phyloP scores from a whole-genome alignment of 64 coral and sea anemone genomes.

The Dendrophyllia cribrosa region DNA sequence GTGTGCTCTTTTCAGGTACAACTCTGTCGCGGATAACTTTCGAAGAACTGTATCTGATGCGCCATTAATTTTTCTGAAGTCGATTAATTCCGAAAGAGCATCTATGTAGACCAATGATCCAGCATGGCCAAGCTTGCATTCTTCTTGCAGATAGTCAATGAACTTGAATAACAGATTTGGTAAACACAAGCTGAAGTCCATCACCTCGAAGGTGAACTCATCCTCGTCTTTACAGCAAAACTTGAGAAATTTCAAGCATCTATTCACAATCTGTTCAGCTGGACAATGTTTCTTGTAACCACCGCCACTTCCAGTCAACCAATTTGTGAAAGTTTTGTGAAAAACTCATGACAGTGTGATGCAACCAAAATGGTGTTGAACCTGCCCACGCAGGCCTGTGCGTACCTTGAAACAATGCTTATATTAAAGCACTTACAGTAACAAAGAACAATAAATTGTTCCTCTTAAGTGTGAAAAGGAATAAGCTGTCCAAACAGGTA shows the following conservation, averaged over 20 bases:
- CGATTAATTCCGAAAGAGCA: constrained; percentile 9
- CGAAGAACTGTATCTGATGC: constrained; percentile 16
- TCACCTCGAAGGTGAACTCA: constrained; percentile 5
- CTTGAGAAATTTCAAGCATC: constrained; percentile 11
- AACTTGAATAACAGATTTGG: constrained; percentile 35
- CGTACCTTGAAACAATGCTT: no score
- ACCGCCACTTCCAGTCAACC: neutral
- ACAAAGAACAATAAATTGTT: no score
- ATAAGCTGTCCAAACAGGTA: no score
- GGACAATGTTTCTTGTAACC: constrained; percentile 3
- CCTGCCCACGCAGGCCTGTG: no score
- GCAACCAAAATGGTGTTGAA: no score
- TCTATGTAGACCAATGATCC: constrained; percentile 29
- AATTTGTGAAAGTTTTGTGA: neutral
- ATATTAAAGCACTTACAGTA: no score
- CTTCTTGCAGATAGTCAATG: neutral
- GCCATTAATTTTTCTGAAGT: constrained; percentile 6
- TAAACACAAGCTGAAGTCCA: constrained; percentile 46
- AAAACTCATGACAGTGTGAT: no score
- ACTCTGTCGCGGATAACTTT: constrained; percentile 7
- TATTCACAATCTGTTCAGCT: constrained; percentile 22
- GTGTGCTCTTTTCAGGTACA: constrained; percentile 20
- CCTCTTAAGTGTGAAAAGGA: no score
- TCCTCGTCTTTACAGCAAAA: constrained; percentile 59
- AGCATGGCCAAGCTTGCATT: constrained; percentile 19